Base-by-base conservation (phyloP, 2,888 invertebrate species). In the Lasius fuliginosus region DNA sequence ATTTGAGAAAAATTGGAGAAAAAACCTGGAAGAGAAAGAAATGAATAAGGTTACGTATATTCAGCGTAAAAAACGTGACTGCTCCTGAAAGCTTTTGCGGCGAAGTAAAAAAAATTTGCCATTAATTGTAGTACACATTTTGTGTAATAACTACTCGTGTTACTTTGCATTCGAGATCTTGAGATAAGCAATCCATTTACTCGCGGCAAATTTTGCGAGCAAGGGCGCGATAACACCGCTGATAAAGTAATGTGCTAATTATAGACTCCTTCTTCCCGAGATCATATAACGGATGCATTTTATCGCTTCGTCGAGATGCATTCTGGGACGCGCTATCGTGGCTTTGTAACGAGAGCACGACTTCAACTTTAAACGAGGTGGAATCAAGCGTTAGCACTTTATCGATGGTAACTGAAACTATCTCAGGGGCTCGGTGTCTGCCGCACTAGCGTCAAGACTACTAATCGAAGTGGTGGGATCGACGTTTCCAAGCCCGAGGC, bases 381-480 rank as follows among this genome's bases (percentile, higher is more conserved):
- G 77, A 84, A 86, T 84, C 84, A 79, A 86, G 86, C 77, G 83
- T 88, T 87, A 83, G 84, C 90, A 84, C 87, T 90, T 90, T 90
- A 86, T 85, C 86, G 87, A 84, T 82, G 90, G 69, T 90, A 90
- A 90, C 88, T 83, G 84, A 83, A 85, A 87, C 84, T 86, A 85
- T 85, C 83, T 83, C 67, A 30, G 23, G 40, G 56, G 49, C 79
- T 74, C 30, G 62, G 11, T 84, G 64, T 42, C 36, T 33, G 77
- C 65, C 69, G 11, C 33, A 33, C 76, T 79, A 84, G 62, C 76
- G 81, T 77, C 86, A 82, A 71, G 87, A 83, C 83, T 86, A 84
- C 86, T 87, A 91, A 88, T 90, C 90, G 88, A 89, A 87, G 77
- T 68, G 67, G 36, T 81, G 83, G 88, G 85, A 88, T 90, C 90